phyloP scores from a whole-genome alignment of 2,888 invertebrate species.

The Acrobasis consociella region DNA sequence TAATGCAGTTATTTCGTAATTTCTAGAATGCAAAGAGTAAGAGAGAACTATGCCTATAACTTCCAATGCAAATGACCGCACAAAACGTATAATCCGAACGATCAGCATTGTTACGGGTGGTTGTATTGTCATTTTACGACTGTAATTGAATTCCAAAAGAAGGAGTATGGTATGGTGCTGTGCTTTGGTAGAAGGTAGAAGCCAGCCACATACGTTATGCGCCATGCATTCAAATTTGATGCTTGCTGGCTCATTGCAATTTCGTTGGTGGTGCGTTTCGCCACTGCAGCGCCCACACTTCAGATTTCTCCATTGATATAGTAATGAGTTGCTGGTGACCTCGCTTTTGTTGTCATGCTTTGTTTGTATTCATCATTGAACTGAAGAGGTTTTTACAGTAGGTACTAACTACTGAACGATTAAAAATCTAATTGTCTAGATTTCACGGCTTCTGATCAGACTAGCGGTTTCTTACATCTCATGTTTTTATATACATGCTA shows the following conservation, averaged over 20 bases:
- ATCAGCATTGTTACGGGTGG: slow-evolving; percentile 15
- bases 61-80: slow-evolving; percentile 11
- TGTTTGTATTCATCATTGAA: slow-evolving; percentile 72
- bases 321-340: slow-evolving; percentile 62
- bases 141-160: slow-evolving; percentile 27
- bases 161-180: slow-evolving; percentile 8
- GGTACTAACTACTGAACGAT: background rate
- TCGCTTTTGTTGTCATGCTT: slow-evolving; percentile 54
- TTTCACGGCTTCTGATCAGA: background rate
- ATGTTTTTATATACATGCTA: too few species aligned
- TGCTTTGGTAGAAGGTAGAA: slow-evolving; percentile 17
- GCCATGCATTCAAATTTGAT: slow-evolving; percentile 58
- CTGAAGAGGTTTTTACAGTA: slow-evolving; percentile 47
- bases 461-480: background rate
- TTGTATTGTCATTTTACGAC: slow-evolving; percentile 21
- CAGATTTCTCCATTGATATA: slow-evolving; percentile 75
- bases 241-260: slow-evolving; percentile 59
- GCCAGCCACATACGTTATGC: slow-evolving; percentile 33
- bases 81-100: slow-evolving; percentile 17
- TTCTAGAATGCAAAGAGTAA: slow-evolving; percentile 7
- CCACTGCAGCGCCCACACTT: slow-evolving; percentile 61
- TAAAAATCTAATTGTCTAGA: background rate
- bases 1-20: slow-evolving; percentile 10
- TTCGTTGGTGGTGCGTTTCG: slow-evolving; percentile 54
- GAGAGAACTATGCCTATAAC: background rate